These are phyloP conservation scores for Neodiprion fabricii DNA, from an alignment of 1,140 invertebrate species.

Conservation along the genomic window DNA sequence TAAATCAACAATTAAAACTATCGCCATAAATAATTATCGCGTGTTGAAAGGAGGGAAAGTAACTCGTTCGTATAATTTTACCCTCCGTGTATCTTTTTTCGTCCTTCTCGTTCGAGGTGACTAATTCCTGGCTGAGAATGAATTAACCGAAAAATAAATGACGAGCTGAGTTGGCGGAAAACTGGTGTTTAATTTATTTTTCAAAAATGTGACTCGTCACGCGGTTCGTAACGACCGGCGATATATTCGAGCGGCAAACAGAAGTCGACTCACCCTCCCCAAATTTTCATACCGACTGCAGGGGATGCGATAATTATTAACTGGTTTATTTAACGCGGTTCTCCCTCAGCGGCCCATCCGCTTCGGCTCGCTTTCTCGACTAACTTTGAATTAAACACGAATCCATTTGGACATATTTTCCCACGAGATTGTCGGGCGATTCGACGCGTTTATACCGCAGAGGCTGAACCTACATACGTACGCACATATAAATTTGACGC, in stretches of 20 bases:
- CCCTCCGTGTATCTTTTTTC: too few relatives aligned
- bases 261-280: too few relatives aligned
- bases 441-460: not conserved
- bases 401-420: conserved; percentile 42
- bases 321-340: conserved; percentile 37
- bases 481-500: not conserved
- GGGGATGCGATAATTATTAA: conserved; percentile 39
- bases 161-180: not conserved
- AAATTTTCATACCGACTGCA: not conserved
- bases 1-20: conserved; percentile 8
- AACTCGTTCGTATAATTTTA: too few relatives aligned
- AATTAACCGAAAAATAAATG: not conserved
- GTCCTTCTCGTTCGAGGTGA: too few relatives aligned
- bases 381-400: conserved; percentile 37
- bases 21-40: not conserved
- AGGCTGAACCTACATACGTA: not conserved
- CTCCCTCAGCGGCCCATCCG: not conserved
- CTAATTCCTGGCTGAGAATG: too few relatives aligned
- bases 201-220: too few relatives aligned
- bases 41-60: too few relatives aligned
- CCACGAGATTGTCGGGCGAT: conserved; percentile 11
- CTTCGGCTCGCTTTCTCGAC: conserved; percentile 19
- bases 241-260: too few relatives aligned
- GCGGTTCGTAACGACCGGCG: too few relatives aligned
- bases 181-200: too few relatives aligned